phyloP scores from a whole-genome alignment of 2,113 vertebrate species.

The Chlorodrepanis virens region DNA sequence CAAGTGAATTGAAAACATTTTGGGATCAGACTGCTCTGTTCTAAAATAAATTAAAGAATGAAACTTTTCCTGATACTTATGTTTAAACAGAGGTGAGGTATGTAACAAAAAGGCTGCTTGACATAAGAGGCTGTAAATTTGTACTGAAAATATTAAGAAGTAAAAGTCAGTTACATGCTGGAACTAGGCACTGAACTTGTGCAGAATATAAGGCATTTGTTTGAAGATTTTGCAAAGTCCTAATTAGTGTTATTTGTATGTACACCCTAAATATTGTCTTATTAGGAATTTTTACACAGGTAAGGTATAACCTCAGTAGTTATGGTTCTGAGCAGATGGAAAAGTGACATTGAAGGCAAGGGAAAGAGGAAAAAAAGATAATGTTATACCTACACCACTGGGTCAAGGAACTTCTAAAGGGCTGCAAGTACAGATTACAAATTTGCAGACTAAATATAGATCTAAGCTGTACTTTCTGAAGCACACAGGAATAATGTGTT shows the following conservation, averaged over 20 bases:
- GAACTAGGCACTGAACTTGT: neutral
- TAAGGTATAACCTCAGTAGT: neutral
- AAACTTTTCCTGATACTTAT: neutral
- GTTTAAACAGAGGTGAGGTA: neutral
- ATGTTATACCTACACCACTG: neutral
- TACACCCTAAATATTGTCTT: neutral
- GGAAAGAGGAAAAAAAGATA: neutral
- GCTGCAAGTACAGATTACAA: neutral
- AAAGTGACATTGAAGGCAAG: neutral
- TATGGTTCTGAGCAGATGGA: neutral
- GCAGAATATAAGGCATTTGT: neutral
- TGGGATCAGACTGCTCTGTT: accelerated
- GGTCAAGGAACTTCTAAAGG: neutral
- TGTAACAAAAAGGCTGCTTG: neutral
- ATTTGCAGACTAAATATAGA: neutral
- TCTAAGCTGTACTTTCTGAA: neutral
- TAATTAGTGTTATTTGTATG: neutral
- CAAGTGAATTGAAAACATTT: neutral
- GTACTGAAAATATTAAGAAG: neutral
- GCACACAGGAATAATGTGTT: neutral
- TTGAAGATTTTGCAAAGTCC: neutral
- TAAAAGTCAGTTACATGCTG: neutral
- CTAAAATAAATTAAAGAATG: neutral
- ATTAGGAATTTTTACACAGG: neutral
- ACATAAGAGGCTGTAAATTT: neutral